Conservation (phyloP, 2,113 vertebrate species). For the Nannobrachium achirus region DNA sequence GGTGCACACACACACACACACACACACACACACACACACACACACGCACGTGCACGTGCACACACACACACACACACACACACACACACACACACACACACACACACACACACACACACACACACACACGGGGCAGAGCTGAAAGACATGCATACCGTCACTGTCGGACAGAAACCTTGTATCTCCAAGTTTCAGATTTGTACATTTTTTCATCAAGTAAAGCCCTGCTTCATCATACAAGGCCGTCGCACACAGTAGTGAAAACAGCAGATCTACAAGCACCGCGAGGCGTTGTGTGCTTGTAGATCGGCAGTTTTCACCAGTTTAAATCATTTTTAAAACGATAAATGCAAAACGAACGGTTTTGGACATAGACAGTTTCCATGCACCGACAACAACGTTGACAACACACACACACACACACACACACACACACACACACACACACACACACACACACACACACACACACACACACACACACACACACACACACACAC, state of each 20-base stretch:
- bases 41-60: not conserved
- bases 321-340: too few relatives aligned
- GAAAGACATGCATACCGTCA: conserved; percentile 19
- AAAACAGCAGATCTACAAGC: too few relatives aligned
- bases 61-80: not conserved
- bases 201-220: too few relatives aligned
- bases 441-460: not conserved
- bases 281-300: too few relatives aligned
- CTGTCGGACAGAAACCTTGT: too few relatives aligned
- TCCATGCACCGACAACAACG: too few relatives aligned
- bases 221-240: too few relatives aligned
- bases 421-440: not conserved
- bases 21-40: not conserved
- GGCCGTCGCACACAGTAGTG: too few relatives aligned
- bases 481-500: conserved; percentile 4
- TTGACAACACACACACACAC: conserved; percentile 30
- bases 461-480: conserved; percentile 11
- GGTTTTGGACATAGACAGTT: too few relatives aligned
- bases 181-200: too few relatives aligned
- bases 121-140: conserved; percentile 55
- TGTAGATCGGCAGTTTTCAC: too few relatives aligned
- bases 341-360: too few relatives aligned
- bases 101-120: conserved; percentile 19
- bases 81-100: not conserved
- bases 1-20: conserved; percentile 34